A percentile compares a stretch with the other conserved stretches of the same genome.
Conservation (phyloP, 2,113 vertebrate genomes). For the Aythya baeri region DNA sequence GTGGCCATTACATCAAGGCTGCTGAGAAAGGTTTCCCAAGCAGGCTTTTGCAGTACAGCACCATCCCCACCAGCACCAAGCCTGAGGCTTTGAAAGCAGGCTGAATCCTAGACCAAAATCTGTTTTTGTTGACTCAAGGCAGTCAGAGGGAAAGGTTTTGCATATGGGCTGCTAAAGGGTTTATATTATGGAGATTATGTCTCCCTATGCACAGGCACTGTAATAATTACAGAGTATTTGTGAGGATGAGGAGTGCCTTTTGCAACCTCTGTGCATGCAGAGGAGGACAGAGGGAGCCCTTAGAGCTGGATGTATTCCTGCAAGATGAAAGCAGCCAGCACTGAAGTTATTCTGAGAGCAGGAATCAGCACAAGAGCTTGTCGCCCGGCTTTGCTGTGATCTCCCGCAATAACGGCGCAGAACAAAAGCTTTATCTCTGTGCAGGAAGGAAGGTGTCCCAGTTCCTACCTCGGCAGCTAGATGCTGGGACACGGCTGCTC, state of each 20-base stretch:
- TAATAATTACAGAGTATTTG: neutral
- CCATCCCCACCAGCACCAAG: fast-evolving
- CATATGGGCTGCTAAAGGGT: neutral
- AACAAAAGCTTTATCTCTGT: neutral
- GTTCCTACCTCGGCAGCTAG: neutral
- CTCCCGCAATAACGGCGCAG: fast-evolving
- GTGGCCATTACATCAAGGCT: neutral
- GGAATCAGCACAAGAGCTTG: neutral
- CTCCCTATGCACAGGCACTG: neutral
- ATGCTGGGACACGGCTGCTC: fast-evolving
- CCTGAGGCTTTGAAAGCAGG: fast-evolving
- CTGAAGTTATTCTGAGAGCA: neutral
- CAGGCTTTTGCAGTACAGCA: neutral
- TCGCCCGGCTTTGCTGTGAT: neutral
- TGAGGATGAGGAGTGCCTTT: neutral
- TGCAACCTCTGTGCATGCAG: neutral
- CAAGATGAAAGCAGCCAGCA: neutral
- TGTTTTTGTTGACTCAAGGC: too few relatives aligned
- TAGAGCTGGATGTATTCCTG: neutral
- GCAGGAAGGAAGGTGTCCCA: neutral
- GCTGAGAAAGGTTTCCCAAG: neutral
- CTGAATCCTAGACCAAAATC: neutral
- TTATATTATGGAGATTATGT: neutral
- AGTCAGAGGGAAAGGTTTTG: neutral
- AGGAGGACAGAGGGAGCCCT: neutral